Base-by-base conservation (phyloP, 2,113 vertebrate species). In the Rhipidura dahli region DNA sequence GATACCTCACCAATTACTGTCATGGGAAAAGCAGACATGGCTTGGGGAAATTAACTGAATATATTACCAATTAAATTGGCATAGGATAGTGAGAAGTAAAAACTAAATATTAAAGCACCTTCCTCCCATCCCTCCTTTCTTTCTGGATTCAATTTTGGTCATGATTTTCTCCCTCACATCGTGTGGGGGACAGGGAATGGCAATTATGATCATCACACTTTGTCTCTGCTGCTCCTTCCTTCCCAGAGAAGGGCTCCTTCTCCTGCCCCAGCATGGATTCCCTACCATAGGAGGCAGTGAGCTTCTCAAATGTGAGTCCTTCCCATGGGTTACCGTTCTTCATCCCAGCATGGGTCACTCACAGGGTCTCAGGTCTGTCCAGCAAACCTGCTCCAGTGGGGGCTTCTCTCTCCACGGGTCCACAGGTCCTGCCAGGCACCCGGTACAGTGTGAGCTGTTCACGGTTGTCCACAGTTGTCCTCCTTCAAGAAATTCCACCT, bases 381-480 rank as follows among this genome's bases (percentile, higher is more conserved):
- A 57, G 30, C 6, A 57, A 51, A 39, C 11, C 57, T 57, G 13
- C 11, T 71, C 31, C 49, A 24, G 11, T 10, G 14, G n/a, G 28
- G 16, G 4, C 6, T 44, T 4, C 24, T 64, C 50, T 39, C 23
- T 39, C 42, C 23, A 18, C 6, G 33, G 7, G 2, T 24, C 27
- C 49, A 30, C 7, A 56, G 42, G 8, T 10, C 14, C 54, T 15
- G 40, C 20, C 63, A 61, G 12, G 13, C 22, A 33, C 50, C 33
- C 59, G 20, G 23, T 57, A 16, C 19, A 22, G 39, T 3, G 5
- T 5, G 39, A 51, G 31, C n/a, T n/a, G n/a, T n/a, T n/a, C n/a
- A n/a, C n/a, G n/a, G n/a, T 11, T 68, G 40, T 17, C 18, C 31
- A 2, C 4, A 6, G 18, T 3, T n/a, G n/a, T n/a, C 3, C 9